Evolutionary conservation across 2,888 invertebrate genomes (phyloP).

Genomic region (Druceiella hillmani): DNA sequence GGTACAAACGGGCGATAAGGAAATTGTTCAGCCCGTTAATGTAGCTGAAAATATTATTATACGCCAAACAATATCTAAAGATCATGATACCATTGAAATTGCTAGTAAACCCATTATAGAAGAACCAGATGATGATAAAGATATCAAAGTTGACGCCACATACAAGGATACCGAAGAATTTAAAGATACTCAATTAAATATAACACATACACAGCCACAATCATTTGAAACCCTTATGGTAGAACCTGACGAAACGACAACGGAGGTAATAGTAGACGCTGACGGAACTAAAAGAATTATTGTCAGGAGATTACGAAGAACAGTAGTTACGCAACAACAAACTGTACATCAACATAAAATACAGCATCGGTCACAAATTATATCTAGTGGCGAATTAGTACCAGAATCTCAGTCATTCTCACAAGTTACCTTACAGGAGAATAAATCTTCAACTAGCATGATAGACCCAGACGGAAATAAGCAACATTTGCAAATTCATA

Average conservation of each 20-base stretch:
- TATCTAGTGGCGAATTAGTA: constrained; percentile 52
- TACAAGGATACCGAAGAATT: constrained; percentile 53
- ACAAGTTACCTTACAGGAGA: constrained; percentile 62
- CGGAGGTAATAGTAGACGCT: constrained; percentile 73
- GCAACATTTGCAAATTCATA: constrained; percentile 57
- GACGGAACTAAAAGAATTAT: constrained; percentile 79
- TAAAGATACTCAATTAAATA: constrained; percentile 63
- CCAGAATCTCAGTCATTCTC: constrained; percentile 60
- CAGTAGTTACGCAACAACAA: constrained; percentile 61
- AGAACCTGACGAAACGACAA: constrained; percentile 78
- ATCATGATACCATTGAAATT: constrained; percentile 67
- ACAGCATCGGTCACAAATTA: constrained; percentile 50
- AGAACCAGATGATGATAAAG: constrained; percentile 51
- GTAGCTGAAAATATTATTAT: constrained; percentile 60
- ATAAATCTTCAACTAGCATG: constrained; percentile 55
- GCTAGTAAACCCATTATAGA: constrained; percentile 56
- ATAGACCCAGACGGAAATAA: constrained; percentile 56
- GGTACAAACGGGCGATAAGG: constrained; percentile 55
- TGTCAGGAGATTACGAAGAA: constrained; percentile 66
- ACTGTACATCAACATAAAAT: constrained; percentile 56
- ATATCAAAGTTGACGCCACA: constrained; percentile 66
- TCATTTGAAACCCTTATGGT: constrained; percentile 77
- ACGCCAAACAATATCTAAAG: constrained; percentile 56
- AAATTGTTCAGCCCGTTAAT: constrained; percentile 43
- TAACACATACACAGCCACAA: constrained; percentile 66